Percentiles rank a stretch among this genome's conserved stretches.
phyloP scores from a whole-genome alignment of 2,797 vertebrate genomes.

The Psittacula derbiana region DNA sequence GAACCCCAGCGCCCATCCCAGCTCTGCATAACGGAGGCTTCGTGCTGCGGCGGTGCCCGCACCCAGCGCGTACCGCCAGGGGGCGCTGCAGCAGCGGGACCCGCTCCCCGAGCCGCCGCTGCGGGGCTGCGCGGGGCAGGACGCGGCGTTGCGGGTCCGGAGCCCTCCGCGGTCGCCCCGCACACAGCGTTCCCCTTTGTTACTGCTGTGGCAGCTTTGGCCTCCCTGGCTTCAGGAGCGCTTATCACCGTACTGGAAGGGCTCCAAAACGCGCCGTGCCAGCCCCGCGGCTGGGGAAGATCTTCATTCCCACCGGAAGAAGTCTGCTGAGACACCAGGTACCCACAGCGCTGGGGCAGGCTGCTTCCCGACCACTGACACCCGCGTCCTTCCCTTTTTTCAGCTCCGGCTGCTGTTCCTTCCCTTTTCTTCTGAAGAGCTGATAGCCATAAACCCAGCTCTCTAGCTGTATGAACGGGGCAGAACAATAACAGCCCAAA shows the following conservation, averaged over 20 bases:
- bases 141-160: no score
- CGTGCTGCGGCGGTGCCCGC: neutral
- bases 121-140: neutral
- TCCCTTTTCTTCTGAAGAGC: neutral
- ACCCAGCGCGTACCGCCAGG: neutral
- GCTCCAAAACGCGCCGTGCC: neutral
- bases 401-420: neutral
- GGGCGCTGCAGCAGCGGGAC: neutral
- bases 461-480: neutral
- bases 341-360: neutral
- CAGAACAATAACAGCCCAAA: neutral
- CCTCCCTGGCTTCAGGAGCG: neutral
- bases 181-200: fast-evolving
- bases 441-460: neutral
- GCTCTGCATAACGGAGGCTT: no score
- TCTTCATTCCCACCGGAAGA: neutral
- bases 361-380: neutral
- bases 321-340: neutral
- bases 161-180: fast-evolving
- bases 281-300: neutral
- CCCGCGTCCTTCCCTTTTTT: neutral
- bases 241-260: neutral
- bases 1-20: fast-evolving
- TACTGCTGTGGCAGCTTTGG: neutral
- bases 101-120: neutral